Percentiles rank a stretch among this genome's conserved stretches.
These are phyloP conservation scores for Spea bombifrons DNA, from an alignment of 2,113 vertebrate genomes.

Conservation along the genomic window DNA sequence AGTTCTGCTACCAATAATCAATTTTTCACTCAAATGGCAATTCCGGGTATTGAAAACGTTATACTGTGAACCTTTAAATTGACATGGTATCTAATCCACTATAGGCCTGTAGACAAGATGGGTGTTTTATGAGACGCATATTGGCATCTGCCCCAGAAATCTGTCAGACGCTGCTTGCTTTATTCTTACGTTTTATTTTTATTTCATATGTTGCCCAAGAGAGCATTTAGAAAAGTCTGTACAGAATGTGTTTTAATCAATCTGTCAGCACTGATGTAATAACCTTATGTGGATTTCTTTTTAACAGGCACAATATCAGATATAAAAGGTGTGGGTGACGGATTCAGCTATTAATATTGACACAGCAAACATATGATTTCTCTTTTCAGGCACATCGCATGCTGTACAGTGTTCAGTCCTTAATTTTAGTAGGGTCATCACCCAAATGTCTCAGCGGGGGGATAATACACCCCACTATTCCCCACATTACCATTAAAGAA, in stretches of 20 bases:
- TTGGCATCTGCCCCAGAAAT: constrained; percentile 6
- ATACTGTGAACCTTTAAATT: neutral
- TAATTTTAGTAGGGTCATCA: neutral
- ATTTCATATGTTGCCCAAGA: neutral
- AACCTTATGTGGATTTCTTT: neutral
- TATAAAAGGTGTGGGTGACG: neutral
- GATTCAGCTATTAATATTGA: neutral
- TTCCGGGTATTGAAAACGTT: neutral
- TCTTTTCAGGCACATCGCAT: neutral
- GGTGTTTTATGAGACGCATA: neutral
- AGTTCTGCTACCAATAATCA: too few species aligned
- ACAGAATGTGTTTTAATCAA: neutral
- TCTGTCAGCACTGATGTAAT: constrained; percentile 4
- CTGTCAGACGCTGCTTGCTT: neutral
- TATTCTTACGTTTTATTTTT: neutral
- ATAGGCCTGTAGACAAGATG: neutral
- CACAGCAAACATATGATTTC: neutral
- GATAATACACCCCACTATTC: neutral
- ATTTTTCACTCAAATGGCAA: too few species aligned
- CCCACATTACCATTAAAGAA: too few species aligned
- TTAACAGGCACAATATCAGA: constrained; percentile 1
- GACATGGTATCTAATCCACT: neutral
- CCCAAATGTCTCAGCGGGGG: neutral
- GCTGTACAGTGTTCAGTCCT: neutral
- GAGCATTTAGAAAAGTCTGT: neutral